phyloP scores from a whole-genome alignment of 2,888 invertebrate genomes.

The Colletes collaris region DNA sequence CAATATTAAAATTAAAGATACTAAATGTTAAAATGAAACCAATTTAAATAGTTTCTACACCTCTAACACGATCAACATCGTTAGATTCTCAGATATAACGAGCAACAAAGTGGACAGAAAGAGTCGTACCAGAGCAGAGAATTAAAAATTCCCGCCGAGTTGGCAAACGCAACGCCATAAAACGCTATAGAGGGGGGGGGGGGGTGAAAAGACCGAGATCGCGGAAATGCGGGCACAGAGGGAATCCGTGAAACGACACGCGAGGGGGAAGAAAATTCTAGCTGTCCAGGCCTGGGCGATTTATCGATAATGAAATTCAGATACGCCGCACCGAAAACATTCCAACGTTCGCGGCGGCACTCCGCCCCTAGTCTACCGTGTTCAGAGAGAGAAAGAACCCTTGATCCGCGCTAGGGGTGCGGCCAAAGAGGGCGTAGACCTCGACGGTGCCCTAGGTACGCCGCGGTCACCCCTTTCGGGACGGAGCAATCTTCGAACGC shows the following conservation, averaged over 20 bases:
- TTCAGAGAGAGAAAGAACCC: conserved; percentile 19
- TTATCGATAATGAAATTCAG: conserved; percentile 58
- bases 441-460: conserved; percentile 51
- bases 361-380: conserved; percentile 29
- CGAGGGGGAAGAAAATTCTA: conserved; percentile 32
- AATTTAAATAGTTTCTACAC: no score
- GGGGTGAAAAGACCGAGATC: background rate
- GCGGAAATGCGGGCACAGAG: background rate
- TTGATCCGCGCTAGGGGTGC: conserved; percentile 61
- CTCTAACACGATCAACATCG: no score
- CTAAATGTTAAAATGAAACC: no score
- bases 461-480: conserved; percentile 64
- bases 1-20: no score
- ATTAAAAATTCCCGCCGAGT: no score
- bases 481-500: conserved; percentile 57
- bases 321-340: conserved; percentile 45
- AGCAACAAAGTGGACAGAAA: no score
- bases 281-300: conserved; percentile 29
- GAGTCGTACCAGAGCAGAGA: no score
- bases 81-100: no score
- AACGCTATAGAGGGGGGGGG: background rate
- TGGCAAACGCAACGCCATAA: no score
- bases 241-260: conserved; percentile 30
- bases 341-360: conserved; percentile 30
- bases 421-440: conserved; percentile 73